Evolutionary conservation across 1,140 invertebrate species (phyloP).

Genomic region (Pantala flavescens): DNA sequence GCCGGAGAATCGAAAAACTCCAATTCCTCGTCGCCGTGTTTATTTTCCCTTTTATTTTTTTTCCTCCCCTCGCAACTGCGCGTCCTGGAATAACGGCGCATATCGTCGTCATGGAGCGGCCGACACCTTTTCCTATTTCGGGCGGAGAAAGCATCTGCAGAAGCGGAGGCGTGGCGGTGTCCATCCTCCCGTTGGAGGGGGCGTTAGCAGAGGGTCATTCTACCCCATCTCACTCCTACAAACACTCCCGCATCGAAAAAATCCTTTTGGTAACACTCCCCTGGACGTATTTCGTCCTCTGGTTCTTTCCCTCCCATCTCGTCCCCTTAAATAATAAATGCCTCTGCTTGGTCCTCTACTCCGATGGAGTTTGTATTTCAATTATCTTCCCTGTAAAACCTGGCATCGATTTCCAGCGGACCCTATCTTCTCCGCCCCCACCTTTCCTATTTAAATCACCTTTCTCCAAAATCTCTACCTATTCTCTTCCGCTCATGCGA

Average conservation of each 20-base stretch:
- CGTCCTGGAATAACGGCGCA: neutral
- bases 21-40: neutral
- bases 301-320: neutral
- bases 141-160: neutral
- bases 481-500: too few species aligned
- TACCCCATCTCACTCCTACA: neutral
- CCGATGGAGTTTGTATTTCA: constrained; percentile 9
- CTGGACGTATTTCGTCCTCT: neutral
- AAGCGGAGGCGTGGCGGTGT: too few species aligned
- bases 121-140: neutral
- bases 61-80: neutral
- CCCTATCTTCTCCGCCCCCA: neutral
- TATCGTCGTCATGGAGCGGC: neutral
- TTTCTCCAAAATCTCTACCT: neutral
- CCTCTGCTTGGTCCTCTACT: neutral
- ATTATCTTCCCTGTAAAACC: constrained; percentile 9
- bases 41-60: neutral
- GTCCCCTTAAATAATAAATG: constrained; percentile 8
- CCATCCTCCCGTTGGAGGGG: neutral
- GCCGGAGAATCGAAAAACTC: neutral
- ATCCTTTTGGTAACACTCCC: neutral
- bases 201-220: neutral
- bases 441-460: neutral
- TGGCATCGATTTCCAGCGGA: neutral
- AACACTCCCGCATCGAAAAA: neutral